Percentiles rank a stretch among this genome's conserved stretches.
Conservation (phyloP, 1,140 invertebrate species). For the Sarcophaga bullata region DNA sequence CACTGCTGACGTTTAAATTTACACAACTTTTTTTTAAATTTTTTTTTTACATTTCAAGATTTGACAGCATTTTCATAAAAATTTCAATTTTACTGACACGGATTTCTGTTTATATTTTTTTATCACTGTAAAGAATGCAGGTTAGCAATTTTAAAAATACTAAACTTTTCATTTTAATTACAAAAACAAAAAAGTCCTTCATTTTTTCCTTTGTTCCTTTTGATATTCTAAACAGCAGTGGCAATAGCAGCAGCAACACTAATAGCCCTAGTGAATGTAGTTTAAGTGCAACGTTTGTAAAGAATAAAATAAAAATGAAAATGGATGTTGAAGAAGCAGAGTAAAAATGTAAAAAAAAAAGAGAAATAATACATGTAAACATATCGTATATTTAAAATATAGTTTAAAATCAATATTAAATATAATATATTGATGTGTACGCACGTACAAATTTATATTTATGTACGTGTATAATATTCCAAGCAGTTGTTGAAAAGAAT, state of each 20-base stretch:
- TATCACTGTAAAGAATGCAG: too few species aligned
- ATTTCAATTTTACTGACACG: too few species aligned
- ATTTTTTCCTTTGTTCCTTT: not conserved
- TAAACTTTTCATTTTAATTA: slow-evolving; percentile 11
- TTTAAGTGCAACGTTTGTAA: not conserved
- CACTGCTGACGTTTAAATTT: too few species aligned
- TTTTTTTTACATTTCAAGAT: too few species aligned
- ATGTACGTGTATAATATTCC: too few species aligned
- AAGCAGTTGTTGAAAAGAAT: too few species aligned
- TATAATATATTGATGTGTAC: slow-evolving; percentile 11
- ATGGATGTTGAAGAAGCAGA: not conserved
- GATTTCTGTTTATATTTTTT: too few species aligned
- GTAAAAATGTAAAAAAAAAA: not conserved
- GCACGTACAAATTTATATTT: too few species aligned
- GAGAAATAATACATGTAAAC: not conserved
- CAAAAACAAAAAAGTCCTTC: not conserved
- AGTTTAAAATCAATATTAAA: slow-evolving; percentile 21
- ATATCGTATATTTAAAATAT: slow-evolving; percentile 3
- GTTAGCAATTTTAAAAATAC: not conserved
- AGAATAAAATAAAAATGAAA: too few species aligned
- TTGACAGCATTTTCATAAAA: too few species aligned
- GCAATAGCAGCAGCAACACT: not conserved
- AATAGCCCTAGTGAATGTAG: not conserved
- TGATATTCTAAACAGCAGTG: too few species aligned
- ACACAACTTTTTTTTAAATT: too few species aligned